These are phyloP conservation scores for Oedothorax gibbosus DNA, from an alignment of 1,140 invertebrate genomes.

Conservation along the genomic window DNA sequence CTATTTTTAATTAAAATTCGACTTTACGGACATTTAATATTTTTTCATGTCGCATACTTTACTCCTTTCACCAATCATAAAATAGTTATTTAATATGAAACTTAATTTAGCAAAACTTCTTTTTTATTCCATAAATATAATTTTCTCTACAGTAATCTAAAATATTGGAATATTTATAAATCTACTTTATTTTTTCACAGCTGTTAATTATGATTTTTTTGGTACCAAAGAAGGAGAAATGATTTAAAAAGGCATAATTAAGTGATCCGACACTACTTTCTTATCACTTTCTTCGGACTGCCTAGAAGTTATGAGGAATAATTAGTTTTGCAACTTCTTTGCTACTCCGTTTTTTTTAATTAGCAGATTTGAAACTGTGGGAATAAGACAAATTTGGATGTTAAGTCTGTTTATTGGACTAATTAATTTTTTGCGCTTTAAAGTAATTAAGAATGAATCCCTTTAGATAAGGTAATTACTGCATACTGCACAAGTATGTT, in stretches of 20 bases:
- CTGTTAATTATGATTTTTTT: neutral
- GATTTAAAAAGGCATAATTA: conserved; percentile 55
- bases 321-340: conserved; percentile 50
- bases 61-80: conserved; percentile 1
- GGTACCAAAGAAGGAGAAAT: neutral
- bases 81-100: too few species aligned
- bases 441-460: conserved; percentile 48
- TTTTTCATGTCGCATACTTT: too few species aligned
- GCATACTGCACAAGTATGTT: neutral
- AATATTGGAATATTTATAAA: too few species aligned
- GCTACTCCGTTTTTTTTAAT: conserved; percentile 40
- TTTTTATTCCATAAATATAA: too few species aligned
- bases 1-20: too few species aligned
- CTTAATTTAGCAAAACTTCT: too few species aligned
- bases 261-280: conserved; percentile 25
- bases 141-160: too few species aligned
- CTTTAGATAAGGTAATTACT: conserved; percentile 55
- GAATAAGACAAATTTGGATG: conserved; percentile 50
- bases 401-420: conserved; percentile 58
- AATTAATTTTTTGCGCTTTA: conserved; percentile 58
- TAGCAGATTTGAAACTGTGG: conserved; percentile 31
- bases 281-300: conserved; percentile 23
- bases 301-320: conserved; percentile 49
- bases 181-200: too few species aligned
- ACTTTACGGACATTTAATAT: too few species aligned